These are phyloP conservation scores for Tolmerus cingulatus DNA, from an alignment of 2,888 invertebrate genomes.

Conservation along the genomic window DNA sequence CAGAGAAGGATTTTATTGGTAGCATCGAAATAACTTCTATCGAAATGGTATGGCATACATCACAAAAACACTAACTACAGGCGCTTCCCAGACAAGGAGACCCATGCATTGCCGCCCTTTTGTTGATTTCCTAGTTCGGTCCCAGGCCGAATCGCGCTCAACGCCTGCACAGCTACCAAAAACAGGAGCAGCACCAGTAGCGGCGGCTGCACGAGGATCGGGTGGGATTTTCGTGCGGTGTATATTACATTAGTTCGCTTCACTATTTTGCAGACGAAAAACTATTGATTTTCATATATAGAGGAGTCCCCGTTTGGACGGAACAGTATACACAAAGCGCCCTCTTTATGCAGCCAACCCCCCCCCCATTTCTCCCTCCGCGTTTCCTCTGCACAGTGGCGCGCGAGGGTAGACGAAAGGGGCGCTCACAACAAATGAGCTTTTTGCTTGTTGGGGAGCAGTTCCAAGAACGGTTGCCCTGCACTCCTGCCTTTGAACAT, in stretches of 20 bases:
- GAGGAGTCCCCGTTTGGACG: background rate
- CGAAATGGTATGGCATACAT: background rate
- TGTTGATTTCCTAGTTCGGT: background rate
- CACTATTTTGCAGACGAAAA: background rate
- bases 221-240: background rate
- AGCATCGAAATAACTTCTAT: background rate
- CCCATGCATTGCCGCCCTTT: background rate
- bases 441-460: background rate
- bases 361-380: too few relatives aligned
- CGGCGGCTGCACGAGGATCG: background rate
- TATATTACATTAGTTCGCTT: constrained; percentile 10
- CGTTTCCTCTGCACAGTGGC: background rate
- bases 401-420: background rate
- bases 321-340: background rate
- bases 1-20: background rate
- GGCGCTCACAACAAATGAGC: constrained; percentile 9
- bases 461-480: background rate
- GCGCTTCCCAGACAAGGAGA: background rate
- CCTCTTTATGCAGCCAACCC: background rate
- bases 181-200: background rate
- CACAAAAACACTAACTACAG: background rate
- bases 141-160: background rate
- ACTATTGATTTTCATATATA: constrained; percentile 15
- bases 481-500: constrained; percentile 8
- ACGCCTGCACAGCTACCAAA: background rate